Evolutionary conservation across 2,888 invertebrate genomes (phyloP), one percentile per base, ranked within the genome.

Genomic region (Germaria angustata): DNA sequence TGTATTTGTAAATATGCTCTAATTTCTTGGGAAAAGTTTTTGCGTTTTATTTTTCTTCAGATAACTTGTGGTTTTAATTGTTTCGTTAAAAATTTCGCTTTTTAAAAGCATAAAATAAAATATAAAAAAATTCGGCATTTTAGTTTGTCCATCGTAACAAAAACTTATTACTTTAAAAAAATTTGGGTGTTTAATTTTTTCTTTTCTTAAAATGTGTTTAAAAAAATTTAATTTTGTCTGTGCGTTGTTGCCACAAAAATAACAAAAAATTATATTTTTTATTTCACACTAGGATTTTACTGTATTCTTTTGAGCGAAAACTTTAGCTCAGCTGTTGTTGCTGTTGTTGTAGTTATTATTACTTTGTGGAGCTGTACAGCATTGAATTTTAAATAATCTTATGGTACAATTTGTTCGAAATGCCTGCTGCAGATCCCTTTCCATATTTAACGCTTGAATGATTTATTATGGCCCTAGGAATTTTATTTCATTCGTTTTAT

Each of bases 301-400:
- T 36, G 13, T 28, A 57, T 8, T 41, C 17, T 28, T 68, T n/a
- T 32, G 7, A n/a, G 1, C 0, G 11, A 9, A 32, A 55, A 32
- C 7, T 34, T 9, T 34, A 6, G 32, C 28, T n/a, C 32, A 55
- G 63, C 53, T 73, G 73, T 55, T 65, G 63, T n/a, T 49, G 17
- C 51, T 49, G 1, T 13, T 44, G 49, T 59, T 34, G 39, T 32
- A 34, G 17, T 44, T 44, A 13, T 36, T 34, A 9, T 17, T 17
- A 4, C 20, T 17, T 20, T 46, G 44, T 8, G 7, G 17, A 44
- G 17, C 8, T 44, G 39, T 17, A 7, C 17, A 44, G 6, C 3
- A 44, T 17, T 44, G 15, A 17, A 15, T 15, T 41, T 41, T 41
- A 41, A 15, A 44, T 44, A 17, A n/a, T n/a, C n/a, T n/a, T 44